These are phyloP conservation scores for Pyrgilauda ruficollis DNA, from an alignment of 2,113 vertebrate species.

Conservation along the genomic window DNA sequence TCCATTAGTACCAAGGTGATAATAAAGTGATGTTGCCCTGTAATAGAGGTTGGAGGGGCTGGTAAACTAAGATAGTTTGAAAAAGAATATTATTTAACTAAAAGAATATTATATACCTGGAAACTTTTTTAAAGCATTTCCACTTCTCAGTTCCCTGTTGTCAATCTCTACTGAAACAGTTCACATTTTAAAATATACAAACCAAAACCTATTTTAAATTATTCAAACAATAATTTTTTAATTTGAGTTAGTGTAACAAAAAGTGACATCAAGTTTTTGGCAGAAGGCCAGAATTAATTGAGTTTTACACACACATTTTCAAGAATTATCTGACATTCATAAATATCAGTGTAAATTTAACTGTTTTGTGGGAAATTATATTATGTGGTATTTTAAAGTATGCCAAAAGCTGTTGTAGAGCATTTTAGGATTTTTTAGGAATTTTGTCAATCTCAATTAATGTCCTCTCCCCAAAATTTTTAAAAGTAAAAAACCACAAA, in stretches of 20 bases:
- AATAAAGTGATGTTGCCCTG: background rate
- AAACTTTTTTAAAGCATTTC: background rate
- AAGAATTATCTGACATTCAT: background rate
- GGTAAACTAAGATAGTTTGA: background rate
- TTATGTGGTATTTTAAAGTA: background rate
- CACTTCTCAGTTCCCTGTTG: background rate
- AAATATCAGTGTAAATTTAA: background rate
- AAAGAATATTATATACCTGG: background rate
- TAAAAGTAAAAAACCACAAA: background rate
- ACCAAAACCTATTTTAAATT: background rate
- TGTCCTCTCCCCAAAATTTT: fast-evolving
- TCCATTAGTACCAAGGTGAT: background rate
- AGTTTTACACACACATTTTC: background rate
- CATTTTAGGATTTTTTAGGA: background rate
- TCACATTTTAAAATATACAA: background rate
- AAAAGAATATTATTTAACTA: background rate
- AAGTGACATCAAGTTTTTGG: background rate
- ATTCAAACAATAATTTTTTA: background rate
- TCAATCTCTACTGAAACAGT: background rate
- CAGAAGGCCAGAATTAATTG: background rate
- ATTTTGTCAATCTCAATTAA: background rate
- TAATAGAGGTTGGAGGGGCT: background rate
- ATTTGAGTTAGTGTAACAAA: background rate
- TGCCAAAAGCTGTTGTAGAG: background rate
- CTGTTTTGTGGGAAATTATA: background rate